phyloP scores from a whole-genome alignment of 2,113 vertebrate species.

The Brachionichthys hirsutus region DNA sequence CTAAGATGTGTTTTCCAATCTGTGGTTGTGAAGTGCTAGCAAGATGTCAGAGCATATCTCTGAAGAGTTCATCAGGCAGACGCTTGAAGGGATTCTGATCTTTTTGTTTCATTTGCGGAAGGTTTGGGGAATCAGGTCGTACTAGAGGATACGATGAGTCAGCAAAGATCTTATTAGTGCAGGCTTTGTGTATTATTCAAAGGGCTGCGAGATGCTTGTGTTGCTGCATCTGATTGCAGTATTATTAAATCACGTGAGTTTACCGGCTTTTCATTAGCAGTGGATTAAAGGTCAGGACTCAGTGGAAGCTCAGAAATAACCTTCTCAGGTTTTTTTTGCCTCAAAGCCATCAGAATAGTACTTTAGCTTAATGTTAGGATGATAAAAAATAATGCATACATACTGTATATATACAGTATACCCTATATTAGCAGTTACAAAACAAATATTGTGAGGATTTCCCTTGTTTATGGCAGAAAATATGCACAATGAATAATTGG shows the following conservation, averaged over 20 bases:
- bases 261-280: not conserved
- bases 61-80: conserved; percentile 40
- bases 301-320: not conserved
- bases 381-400: no score
- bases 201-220: conserved; percentile 25
- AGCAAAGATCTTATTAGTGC: conserved; percentile 59
- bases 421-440: no score
- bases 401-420: no score
- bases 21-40: conserved; percentile 10
- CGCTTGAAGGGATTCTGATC: conserved; percentile 52
- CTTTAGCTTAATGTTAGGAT: not conserved
- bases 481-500: not conserved
- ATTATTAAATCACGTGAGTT: conserved; percentile 19
- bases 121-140: conserved; percentile 36
- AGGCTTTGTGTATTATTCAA: conserved; percentile 45
- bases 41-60: conserved; percentile 39
- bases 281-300: no score
- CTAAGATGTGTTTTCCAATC: conserved; percentile 1
- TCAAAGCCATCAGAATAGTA: not conserved
- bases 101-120: conserved; percentile 38
- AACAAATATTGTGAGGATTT: not conserved
- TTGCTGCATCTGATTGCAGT: conserved; percentile 49
- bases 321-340: not conserved
- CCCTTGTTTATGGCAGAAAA: not conserved
- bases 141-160: conserved; percentile 53